A percentile compares a stretch with the other conserved stretches of the same genome.
These are phyloP conservation scores for Phyllopteryx taeniolatus DNA, from an alignment of 2,113 vertebrate species.

Conservation along the genomic window DNA sequence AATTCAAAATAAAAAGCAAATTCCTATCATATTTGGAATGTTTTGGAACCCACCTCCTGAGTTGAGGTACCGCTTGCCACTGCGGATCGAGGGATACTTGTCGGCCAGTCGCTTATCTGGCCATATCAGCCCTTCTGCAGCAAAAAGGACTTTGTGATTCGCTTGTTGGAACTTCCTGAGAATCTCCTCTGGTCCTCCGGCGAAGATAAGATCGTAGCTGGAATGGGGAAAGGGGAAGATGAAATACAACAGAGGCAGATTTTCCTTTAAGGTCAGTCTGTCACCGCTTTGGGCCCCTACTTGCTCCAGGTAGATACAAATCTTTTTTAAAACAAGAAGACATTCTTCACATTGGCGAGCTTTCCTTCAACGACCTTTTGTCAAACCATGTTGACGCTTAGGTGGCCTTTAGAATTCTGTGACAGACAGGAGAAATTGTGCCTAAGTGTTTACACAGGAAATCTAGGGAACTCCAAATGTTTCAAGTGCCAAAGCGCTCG, in stretches of 20 bases:
- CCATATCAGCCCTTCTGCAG: constrained; percentile 91
- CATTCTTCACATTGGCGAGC: constrained; percentile 23
- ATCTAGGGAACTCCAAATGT: constrained; percentile 8
- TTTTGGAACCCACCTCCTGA: constrained; percentile 83
- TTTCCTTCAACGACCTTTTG: not conserved
- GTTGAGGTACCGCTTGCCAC: constrained; percentile 92
- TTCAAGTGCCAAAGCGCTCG: not conserved
- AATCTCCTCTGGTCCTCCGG: constrained; percentile 87
- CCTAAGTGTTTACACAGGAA: not conserved
- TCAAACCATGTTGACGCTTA: not conserved
- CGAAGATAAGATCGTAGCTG: constrained; percentile 94
- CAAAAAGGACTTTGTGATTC: constrained; percentile 90
- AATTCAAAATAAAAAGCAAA: not conserved
- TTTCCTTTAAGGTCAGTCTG: constrained; percentile 4
- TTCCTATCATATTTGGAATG: not conserved
- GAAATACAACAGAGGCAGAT: constrained; percentile 20
- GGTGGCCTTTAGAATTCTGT: not conserved
- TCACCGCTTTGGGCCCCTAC: constrained; percentile 10
- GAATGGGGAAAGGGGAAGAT: constrained; percentile 20
- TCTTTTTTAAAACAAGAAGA: constrained; percentile 28
- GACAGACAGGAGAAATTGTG: not conserved
- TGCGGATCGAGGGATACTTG: constrained; percentile 87
- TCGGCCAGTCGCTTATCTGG: constrained; percentile 87
- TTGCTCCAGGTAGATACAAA: constrained; percentile 28
- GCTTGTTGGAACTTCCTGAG: constrained; percentile 88